These are phyloP conservation scores for Corythoichthys intestinalis DNA, from an alignment of 2,113 vertebrate species.

Conservation along the genomic window DNA sequence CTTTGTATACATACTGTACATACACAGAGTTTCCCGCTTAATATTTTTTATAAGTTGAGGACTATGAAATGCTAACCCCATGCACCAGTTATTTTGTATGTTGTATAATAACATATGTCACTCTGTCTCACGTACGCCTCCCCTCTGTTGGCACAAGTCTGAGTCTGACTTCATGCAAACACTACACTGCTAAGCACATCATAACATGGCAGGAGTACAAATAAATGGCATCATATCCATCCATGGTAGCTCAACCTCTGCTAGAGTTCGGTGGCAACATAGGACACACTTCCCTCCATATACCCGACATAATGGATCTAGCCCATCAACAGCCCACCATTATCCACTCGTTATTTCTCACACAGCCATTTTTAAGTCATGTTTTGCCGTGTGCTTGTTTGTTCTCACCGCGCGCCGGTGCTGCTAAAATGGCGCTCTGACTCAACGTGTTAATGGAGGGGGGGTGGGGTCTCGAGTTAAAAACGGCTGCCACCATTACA, in stretches of 20 bases:
- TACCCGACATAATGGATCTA: slow-evolving; percentile 49
- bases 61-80: no score
- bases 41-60: no score
- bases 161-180: no score
- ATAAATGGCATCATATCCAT: not conserved
- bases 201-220: not conserved
- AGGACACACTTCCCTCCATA: slow-evolving; percentile 25
- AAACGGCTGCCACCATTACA: slow-evolving; percentile 57
- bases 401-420: slow-evolving; percentile 13
- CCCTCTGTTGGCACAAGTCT: no score
- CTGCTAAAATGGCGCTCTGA: slow-evolving; percentile 50
- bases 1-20: no score
- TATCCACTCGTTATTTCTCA: slow-evolving; percentile 49
- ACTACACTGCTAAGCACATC: not conserved
- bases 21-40: no score
- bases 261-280: slow-evolving; percentile 8
- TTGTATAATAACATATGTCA: no score
- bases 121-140: no score
- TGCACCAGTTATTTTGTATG: no score
- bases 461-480: slow-evolving; percentile 40
- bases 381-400: slow-evolving; percentile 44
- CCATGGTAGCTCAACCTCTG: slow-evolving; percentile 6
- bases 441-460: slow-evolving; percentile 49
- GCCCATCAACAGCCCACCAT: slow-evolving; percentile 45
- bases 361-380: slow-evolving; percentile 41